These are phyloP conservation scores for Coremacera marginata DNA, from an alignment of 2,888 invertebrate species.

Conservation along the genomic window DNA sequence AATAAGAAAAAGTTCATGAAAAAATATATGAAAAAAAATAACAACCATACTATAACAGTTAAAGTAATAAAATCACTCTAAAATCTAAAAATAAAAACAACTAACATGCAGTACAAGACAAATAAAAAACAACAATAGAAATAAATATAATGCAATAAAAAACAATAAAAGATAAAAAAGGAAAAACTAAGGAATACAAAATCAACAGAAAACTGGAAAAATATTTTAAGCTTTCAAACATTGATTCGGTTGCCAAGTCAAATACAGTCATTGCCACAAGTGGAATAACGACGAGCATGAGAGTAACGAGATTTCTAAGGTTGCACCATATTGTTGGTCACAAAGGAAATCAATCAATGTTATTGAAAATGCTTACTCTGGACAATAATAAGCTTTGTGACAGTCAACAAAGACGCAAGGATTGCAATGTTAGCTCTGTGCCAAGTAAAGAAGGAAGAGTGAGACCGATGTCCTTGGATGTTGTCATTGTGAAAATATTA, in stretches of 20 bases:
- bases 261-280: not conserved
- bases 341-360: constrained; percentile 26
- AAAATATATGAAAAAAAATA: not conserved
- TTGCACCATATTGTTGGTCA: not conserved
- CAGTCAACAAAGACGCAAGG: too few relatives aligned
- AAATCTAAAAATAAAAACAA: not conserved
- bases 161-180: not conserved
- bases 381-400: not conserved
- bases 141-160: not conserved
- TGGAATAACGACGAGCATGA: not conserved
- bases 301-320: not conserved
- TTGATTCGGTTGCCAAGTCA: not conserved
- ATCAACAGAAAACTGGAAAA: not conserved
- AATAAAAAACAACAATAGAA: not conserved
- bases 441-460: too few relatives aligned
- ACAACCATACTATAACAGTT: not conserved
- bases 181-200: not conserved
- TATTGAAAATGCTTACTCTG: constrained; percentile 15
- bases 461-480: too few relatives aligned
- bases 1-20: not conserved
- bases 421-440: too few relatives aligned
- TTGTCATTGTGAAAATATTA: too few relatives aligned
- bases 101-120: not conserved
- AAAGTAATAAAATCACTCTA: not conserved
- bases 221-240: not conserved